Evolutionary conservation across 2,888 invertebrate genomes (phyloP).

Genomic region (Horisme vitalbata): DNA sequence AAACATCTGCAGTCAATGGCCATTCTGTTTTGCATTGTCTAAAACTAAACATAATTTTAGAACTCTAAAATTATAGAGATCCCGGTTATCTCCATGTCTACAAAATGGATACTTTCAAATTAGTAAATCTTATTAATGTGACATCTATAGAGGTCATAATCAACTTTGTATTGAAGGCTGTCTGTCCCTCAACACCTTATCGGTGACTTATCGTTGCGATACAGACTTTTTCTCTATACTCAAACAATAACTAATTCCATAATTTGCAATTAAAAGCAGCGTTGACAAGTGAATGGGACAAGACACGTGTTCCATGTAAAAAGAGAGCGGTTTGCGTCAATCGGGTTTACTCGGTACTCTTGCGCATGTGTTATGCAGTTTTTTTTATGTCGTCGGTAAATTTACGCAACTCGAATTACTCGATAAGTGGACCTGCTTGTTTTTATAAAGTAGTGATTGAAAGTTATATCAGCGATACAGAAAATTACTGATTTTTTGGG

Average conservation of each 20-base stretch:
- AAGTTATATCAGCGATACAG: not conserved
- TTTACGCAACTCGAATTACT: constrained; percentile 34
- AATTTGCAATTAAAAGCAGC: constrained; percentile 29
- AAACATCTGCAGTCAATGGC: too few relatives aligned
- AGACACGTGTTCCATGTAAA: constrained; percentile 37
- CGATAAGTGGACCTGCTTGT: constrained; percentile 1
- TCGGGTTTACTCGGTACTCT: constrained; percentile 40
- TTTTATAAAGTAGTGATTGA: constrained; percentile 3
- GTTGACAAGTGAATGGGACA: constrained; percentile 34
- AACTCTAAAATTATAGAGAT: too few relatives aligned
- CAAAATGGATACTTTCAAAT: too few relatives aligned
- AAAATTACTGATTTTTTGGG: not conserved
- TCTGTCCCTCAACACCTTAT: not conserved
- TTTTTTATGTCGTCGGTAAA: constrained; percentile 18
- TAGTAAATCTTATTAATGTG: too few relatives aligned
- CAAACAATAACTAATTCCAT: constrained; percentile 4
- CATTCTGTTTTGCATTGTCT: too few relatives aligned
- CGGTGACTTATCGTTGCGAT: not conserved
- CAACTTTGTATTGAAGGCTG: not conserved
- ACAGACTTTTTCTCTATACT: not conserved
- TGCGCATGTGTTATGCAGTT: constrained; percentile 22
- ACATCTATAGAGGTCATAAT: too few relatives aligned
- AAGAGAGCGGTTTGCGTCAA: constrained; percentile 43
- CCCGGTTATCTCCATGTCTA: too few relatives aligned
- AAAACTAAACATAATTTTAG: too few relatives aligned